phyloP scores from a whole-genome alignment of 1,140 invertebrate species.

The Bombus impatiens region DNA sequence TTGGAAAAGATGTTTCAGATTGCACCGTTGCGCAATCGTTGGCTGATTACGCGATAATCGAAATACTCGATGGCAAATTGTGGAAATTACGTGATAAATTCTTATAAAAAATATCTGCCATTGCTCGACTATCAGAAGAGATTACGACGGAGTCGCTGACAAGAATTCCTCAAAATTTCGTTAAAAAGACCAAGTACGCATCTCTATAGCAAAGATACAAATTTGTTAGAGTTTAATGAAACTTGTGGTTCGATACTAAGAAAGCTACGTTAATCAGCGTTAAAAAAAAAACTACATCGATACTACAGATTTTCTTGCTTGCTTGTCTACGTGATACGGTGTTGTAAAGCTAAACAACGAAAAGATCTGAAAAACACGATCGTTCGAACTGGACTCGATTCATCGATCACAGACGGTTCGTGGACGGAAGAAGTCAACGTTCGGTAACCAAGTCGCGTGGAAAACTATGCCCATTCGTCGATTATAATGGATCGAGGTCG shows the following conservation, averaged over 20 bases:
- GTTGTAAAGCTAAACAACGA: no score
- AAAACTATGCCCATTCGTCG: conserved; percentile 36
- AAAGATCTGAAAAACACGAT: background rate
- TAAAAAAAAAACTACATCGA: no score
- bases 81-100: background rate
- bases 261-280: no score
- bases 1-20: background rate
- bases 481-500: conserved; percentile 57
- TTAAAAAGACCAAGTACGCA: no score
- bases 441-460: conserved; percentile 31
- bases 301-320: no score
- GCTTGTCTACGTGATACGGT: no score
- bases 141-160: background rate
- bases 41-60: background rate
- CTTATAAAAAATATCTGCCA: background rate
- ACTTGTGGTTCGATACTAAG: no score
- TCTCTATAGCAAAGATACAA: no score
- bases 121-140: background rate
- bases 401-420: background rate
- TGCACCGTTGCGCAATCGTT: background rate
- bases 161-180: no score
- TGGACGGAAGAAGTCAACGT: conserved; percentile 45
- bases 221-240: no score
- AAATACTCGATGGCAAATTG: background rate
- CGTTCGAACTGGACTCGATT: background rate